Base-by-base conservation (phyloP, 2,797 vertebrate species). In the Hirundo rustica region DNA sequence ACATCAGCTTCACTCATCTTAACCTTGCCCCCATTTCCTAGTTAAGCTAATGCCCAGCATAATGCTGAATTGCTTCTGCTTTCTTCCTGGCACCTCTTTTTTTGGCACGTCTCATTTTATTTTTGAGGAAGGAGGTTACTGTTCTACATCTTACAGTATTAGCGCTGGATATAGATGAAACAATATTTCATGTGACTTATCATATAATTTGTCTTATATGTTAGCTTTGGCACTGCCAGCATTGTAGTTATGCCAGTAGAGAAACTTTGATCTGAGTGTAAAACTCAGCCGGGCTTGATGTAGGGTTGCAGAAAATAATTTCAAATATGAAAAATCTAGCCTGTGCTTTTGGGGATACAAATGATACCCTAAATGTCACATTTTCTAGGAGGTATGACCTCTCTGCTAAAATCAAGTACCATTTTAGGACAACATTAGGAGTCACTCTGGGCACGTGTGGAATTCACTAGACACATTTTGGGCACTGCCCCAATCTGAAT, bases 381-480 rank as follows among this genome's bases (percentile, higher is more conserved):
- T 76, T 92, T 90, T 55, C 40, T 51, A 71, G 44, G 48, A 94
- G n/a, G 30, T 47, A 14, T 57, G 84, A 91, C 75, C 51, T 61
- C 45, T 79, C 73, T 62, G 51, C 71, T 80, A 66, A 90, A 85
- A 81, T 54, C 67, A 92, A 89, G 54, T 38, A 93, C 94, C 72
- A 61, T 97, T 96, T 96, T 94, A 95, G 94, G 88, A 45, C 67
- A 93, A 67, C 50, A 13, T 86, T 1, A 87, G 26, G 27, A 85
- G 68, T 85, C 77, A 68, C 86, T 85, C 88, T 74, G 51, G n/a
- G 87, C 93, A 89, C 0, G 32, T 80, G 27, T 80, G 89, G 92
- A 94, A 96, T 96, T 86, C 88, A 94, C 14, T 32, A 79, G 91
- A 92, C 82, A 68, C 44, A 93, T 95, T 96, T 90, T 94, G 85